Evolutionary conservation across 2,113 vertebrate genomes (phyloP), one percentile per base, ranked within the genome.

Genomic region (Lonchura striata): DNA sequence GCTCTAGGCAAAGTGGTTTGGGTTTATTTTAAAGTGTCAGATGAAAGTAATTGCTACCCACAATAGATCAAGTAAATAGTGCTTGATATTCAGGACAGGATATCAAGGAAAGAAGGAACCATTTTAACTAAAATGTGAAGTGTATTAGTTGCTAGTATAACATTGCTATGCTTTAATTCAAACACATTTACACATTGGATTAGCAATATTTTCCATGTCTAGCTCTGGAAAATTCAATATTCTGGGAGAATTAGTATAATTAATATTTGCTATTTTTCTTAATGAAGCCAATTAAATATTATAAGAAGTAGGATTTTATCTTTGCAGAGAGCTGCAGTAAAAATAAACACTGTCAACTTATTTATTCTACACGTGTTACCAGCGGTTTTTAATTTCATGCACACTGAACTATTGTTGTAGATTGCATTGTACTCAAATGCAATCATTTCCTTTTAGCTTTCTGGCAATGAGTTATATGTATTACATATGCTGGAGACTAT

Each of bases 381-480:
- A 98, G 92, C 54, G 63, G 98, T 97, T 98, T 98, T 98, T 98
- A 96, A 98, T 98, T 98, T 98, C 95, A 98, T 95, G 96, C 96
- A 98, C 70, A 97, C 97, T 98, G 96, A 98, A 97, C 93, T 96
- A 97, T 97, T 98, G 97, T 98, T 98, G 96, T 92, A 95, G 82
- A 97, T 97, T 96, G 97, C 98, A 98, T 98, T 98, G 98, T 98
- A 97, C 96, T 97, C 95, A 97, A 96, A 98, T 98, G 98, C 90
- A 97, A 98, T 99, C 98, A 98, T 96, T 99, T 99, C 98, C 98
- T 98, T 97, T 96, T 89, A 93, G 95, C 75, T 94, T 96, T 96
- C 92, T 98, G 98, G 98, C 98, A 98, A 95, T 90, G 92, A 96
- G 79, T 81, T 96, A 77, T 82, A 96, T 87, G 92, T 97, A 98